A percentile compares a stretch with the other conserved stretches of the same genome.
phyloP scores from a whole-genome alignment of 2,888 invertebrate genomes.

The Cynaeus angustus region DNA sequence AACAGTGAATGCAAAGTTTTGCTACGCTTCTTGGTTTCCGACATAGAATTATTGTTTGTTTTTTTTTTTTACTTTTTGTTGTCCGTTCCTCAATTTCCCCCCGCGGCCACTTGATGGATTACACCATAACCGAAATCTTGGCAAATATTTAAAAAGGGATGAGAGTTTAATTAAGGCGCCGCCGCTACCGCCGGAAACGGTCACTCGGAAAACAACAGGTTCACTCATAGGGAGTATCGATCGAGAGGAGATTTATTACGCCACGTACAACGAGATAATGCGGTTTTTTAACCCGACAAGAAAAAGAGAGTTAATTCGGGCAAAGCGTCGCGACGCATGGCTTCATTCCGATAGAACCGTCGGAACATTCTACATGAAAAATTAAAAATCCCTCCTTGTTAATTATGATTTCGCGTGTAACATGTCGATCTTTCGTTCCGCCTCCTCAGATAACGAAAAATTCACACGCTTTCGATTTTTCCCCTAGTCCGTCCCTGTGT shows the following conservation, averaged over 20 bases:
- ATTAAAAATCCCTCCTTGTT: not conserved
- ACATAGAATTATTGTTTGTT: too few relatives aligned
- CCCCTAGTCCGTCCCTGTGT: slow-evolving; percentile 21
- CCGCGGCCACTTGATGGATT: slow-evolving; percentile 24
- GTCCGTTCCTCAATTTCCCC: not conserved
- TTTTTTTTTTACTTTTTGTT: not conserved
- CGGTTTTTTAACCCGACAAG: slow-evolving; percentile 26
- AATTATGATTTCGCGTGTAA: slow-evolving; percentile 35
- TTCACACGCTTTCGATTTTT: slow-evolving; percentile 21
- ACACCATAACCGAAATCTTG: slow-evolving; percentile 13
- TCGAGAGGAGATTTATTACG: slow-evolving; percentile 35
- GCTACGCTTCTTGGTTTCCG: too few relatives aligned
- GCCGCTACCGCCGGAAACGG: slow-evolving; percentile 32
- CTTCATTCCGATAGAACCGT: slow-evolving; percentile 23
- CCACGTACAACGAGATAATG: slow-evolving; percentile 37
- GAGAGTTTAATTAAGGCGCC: slow-evolving; percentile 39
- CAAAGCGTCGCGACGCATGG: slow-evolving; percentile 18
- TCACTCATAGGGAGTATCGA: slow-evolving; percentile 36
- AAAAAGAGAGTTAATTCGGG: slow-evolving; percentile 14
- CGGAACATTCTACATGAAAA: not conserved
- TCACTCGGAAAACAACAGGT: slow-evolving; percentile 43
- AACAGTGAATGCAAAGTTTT: too few relatives aligned
- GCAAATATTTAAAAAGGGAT: slow-evolving; percentile 41
- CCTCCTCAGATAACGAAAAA: slow-evolving; percentile 19
- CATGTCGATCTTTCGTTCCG: slow-evolving; percentile 21